Evolutionary conservation across 2,797 vertebrate species (phyloP).

Genomic region (Poecilia wingei): DNA sequence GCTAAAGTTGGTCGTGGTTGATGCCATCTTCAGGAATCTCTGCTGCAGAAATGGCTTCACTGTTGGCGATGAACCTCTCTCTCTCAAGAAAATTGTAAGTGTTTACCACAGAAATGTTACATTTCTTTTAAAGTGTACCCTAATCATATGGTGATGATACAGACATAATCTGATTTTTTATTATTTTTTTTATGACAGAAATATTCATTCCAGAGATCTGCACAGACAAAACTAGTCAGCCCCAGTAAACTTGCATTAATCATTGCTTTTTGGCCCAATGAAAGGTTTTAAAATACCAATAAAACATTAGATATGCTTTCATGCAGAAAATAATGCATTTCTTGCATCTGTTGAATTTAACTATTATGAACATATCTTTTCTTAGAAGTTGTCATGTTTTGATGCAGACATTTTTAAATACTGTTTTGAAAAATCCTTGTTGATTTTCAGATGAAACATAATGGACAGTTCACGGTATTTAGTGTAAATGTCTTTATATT

Average conservation of each 20-base stretch:
- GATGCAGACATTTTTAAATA: not conserved
- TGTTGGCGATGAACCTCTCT: constrained; percentile 81
- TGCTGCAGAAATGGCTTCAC: constrained; percentile 80
- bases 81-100: constrained; percentile 90
- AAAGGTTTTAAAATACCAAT: not conserved
- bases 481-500: not conserved
- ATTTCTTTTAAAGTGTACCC: not conserved
- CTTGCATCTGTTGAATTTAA: not conserved
- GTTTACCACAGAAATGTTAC: not conserved
- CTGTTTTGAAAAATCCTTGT: not conserved
- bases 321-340: not conserved
- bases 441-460: not conserved
- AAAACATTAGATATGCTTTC: too few species aligned
- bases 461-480: not conserved
- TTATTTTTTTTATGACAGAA: not conserved
- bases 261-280: not conserved
- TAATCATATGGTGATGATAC: not conserved
- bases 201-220: not conserved
- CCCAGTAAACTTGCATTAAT: not conserved
- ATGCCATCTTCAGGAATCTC: constrained; percentile 88
- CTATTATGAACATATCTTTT: not conserved
- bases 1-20: constrained; percentile 88
- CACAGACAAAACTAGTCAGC: not conserved
- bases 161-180: not conserved
- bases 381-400: not conserved